These are phyloP conservation scores for Amphimallon solstitiale DNA, from an alignment of 2,888 invertebrate species.

Conservation along the genomic window DNA sequence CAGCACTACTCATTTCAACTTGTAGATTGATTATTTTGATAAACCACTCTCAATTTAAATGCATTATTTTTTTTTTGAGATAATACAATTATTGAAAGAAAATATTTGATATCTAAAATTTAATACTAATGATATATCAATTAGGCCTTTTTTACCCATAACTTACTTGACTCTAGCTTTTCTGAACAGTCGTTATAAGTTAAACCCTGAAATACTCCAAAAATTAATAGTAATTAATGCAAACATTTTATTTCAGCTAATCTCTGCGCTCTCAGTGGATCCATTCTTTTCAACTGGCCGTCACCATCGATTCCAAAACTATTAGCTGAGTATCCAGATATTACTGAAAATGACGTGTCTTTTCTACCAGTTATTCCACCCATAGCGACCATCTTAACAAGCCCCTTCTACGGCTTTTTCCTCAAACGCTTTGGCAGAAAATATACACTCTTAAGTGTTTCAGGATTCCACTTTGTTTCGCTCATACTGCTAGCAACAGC, in stretches of 20 bases:
- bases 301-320: slow-evolving; percentile 47
- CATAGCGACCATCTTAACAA: slow-evolving; percentile 40
- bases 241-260: slow-evolving; percentile 41
- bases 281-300: slow-evolving; percentile 47
- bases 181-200: too few relatives aligned
- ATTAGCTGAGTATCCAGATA: slow-evolving; percentile 39
- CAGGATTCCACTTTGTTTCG: slow-evolving; percentile 50
- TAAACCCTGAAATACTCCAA: too few relatives aligned
- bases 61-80: too few relatives aligned
- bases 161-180: too few relatives aligned
- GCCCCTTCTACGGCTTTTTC: slow-evolving; percentile 38
- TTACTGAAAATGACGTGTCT: slow-evolving; percentile 44
- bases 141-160: too few relatives aligned
- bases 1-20: too few relatives aligned
- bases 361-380: slow-evolving; percentile 46
- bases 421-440: slow-evolving; percentile 48
- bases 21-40: too few relatives aligned
- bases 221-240: too few relatives aligned
- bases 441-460: slow-evolving; percentile 46
- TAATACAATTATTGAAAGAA: too few relatives aligned
- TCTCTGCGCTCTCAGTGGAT: slow-evolving; percentile 42
- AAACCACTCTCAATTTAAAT: too few relatives aligned
- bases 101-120: too few relatives aligned
- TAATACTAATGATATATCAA: too few relatives aligned
- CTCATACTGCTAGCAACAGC: slow-evolving; percentile 49